A percentile compares a stretch with the other conserved stretches of the same genome.
Evolutionary conservation across 2,113 vertebrate genomes (phyloP).

Genomic region (Ptychochromis oligacanthus): DNA sequence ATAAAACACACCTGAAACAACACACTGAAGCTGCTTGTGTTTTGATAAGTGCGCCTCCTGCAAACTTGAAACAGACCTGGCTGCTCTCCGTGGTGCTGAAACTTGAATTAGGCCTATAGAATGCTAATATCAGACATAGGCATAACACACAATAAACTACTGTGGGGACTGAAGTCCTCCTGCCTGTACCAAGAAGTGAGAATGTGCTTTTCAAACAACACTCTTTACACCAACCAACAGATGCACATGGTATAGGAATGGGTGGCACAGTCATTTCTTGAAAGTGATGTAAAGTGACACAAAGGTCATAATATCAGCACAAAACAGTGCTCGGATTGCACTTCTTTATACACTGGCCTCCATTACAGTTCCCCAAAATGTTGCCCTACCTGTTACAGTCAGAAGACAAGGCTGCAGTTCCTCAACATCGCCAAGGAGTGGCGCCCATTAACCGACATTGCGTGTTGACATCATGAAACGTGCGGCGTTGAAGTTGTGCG

Average conservation of each 20-base stretch:
- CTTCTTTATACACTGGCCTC: background rate
- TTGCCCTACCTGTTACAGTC: slow-evolving; percentile 24
- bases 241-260: background rate
- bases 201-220: slow-evolving; percentile 1
- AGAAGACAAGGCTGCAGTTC: slow-evolving; percentile 56
- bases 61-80: background rate
- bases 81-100: slow-evolving; percentile 81
- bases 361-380: background rate
- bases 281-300: background rate
- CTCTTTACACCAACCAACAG: background rate
- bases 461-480: slow-evolving; percentile 83
- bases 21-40: background rate
- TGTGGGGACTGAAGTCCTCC: background rate
- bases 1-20: background rate
- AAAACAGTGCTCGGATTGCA: background rate
- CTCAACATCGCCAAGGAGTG: slow-evolving; percentile 31
- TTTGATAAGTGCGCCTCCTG: background rate
- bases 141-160: background rate
- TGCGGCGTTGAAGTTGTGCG: slow-evolving; percentile 74
- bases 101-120: background rate
- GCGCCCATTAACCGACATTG: slow-evolving; percentile 51
- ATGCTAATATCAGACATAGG: background rate
- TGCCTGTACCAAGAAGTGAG: background rate
- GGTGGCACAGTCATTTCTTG: too few species aligned
- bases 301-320: background rate